Evolutionary conservation across 2,113 vertebrate species (phyloP).

Genomic region (Eudorcas thomsonii): DNA sequence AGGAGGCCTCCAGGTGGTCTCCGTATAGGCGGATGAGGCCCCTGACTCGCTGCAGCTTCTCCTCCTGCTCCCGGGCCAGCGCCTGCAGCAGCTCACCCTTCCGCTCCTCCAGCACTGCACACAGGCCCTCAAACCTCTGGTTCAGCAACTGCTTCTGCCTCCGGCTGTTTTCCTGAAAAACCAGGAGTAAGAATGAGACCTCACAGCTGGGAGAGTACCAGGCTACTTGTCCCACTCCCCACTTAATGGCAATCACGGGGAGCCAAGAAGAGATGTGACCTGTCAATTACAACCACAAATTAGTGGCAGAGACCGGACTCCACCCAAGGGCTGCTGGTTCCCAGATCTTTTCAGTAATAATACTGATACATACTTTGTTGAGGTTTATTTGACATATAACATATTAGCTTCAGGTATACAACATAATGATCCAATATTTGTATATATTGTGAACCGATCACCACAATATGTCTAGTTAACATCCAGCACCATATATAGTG

Average conservation of each 20-base stretch:
- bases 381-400: neutral
- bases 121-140: constrained; percentile 84
- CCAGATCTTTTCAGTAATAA: neutral
- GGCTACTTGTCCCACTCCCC: neutral
- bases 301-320: neutral
- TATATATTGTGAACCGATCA: neutral
- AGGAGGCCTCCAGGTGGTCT: constrained; percentile 88
- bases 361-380: neutral
- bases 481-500: neutral
- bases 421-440: neutral
- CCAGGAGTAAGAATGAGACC: neutral
- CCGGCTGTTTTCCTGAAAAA: constrained; percentile 85
- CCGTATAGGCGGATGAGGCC: constrained; percentile 87
- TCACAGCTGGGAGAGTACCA: neutral
- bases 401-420: neutral
- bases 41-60: constrained; percentile 83
- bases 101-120: constrained; percentile 88
- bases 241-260: neutral
- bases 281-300: no score
- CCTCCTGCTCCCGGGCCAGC: constrained; percentile 86
- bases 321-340: neutral
- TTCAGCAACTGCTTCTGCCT: constrained; percentile 87
- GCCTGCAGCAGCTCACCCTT: constrained; percentile 89
- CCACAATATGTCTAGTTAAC: neutral
- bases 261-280: neutral